phyloP scores from a whole-genome alignment of 1,140 invertebrate species.

The Druon quercuslanigerum region DNA sequence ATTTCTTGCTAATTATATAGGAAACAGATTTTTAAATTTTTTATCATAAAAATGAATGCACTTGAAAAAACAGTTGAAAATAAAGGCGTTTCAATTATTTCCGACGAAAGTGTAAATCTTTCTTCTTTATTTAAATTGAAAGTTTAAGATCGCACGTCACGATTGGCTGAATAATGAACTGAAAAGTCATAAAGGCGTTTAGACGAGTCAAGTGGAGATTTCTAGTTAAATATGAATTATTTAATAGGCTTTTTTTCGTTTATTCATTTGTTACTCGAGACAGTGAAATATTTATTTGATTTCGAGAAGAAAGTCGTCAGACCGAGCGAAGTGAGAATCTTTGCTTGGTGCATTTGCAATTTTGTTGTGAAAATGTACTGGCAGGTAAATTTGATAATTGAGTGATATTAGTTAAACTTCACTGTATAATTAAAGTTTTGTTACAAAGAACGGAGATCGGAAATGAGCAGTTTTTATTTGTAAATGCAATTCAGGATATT shows the following conservation, averaged over 20 bases:
- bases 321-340: too few species aligned
- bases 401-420: not conserved
- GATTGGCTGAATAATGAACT: not conserved
- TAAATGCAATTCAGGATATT: not conserved
- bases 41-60: too few species aligned
- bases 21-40: too few species aligned
- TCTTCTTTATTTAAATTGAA: not conserved
- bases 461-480: not conserved
- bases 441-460: constrained; percentile 4
- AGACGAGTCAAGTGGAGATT: constrained; percentile 21
- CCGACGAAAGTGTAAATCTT: too few species aligned
- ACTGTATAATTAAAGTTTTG: not conserved
- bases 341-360: too few species aligned
- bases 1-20: too few species aligned
- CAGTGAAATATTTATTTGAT: constrained; percentile 1
- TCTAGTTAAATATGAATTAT: constrained; percentile 26
- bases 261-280: constrained; percentile 18
- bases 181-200: not conserved
- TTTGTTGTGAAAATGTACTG: not conserved
- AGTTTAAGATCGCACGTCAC: not conserved
- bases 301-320: not conserved
- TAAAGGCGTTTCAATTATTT: too few species aligned
- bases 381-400: not conserved
- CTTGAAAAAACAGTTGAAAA: too few species aligned
- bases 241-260: constrained; percentile 8